phyloP scores from a whole-genome alignment of 2,113 vertebrate species.

The Cheirogaleus medius region DNA sequence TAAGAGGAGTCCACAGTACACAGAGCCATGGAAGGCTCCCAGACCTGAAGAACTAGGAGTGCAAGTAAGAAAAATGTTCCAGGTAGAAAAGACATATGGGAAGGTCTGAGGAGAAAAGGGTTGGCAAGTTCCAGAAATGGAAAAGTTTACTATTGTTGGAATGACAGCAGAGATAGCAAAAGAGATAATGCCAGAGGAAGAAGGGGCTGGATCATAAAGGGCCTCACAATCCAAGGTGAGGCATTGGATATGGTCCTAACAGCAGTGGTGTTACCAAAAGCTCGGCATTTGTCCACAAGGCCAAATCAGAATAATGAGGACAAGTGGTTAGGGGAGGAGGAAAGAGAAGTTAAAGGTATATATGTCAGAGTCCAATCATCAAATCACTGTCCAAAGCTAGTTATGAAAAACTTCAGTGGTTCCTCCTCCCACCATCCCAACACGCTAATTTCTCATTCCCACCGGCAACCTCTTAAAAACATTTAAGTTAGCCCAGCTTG shows the following conservation, averaged over 20 bases:
- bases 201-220: not conserved
- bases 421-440: no score
- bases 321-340: not conserved
- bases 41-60: not conserved
- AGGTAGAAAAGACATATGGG: not conserved
- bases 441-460: not conserved
- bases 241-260: not conserved
- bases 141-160: not conserved
- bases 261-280: not conserved
- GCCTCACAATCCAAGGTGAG: not conserved
- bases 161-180: not conserved
- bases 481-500: not conserved
- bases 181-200: not conserved
- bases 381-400: not conserved
- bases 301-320: not conserved
- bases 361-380: not conserved
- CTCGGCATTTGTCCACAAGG: not conserved
- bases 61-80: not conserved
- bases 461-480: not conserved
- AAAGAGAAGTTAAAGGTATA: not conserved
- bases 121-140: not conserved
- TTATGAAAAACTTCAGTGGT: not conserved
- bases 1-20: accelerated
- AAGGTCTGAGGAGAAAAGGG: not conserved
- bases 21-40: not conserved